phyloP scores from a whole-genome alignment of 2,888 invertebrate species.

The Hermodice carunculata region DNA sequence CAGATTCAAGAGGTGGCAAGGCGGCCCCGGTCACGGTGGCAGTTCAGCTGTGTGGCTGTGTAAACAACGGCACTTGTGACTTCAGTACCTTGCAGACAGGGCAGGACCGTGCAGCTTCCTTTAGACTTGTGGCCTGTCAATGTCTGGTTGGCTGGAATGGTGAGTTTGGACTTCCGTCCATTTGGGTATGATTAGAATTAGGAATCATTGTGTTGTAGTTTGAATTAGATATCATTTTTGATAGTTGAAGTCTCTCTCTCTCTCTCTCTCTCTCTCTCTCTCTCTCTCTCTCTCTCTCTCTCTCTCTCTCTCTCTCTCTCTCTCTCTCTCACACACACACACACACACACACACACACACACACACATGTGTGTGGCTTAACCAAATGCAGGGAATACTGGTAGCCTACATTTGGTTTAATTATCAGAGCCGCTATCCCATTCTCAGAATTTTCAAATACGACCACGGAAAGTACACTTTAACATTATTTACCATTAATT shows the following conservation, averaged over 20 bases:
- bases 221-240: background rate
- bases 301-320: background rate
- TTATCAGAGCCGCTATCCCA: too few species aligned
- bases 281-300: background rate
- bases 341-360: too few species aligned
- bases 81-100: slow-evolving; percentile 1
- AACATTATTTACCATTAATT: background rate
- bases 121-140: slow-evolving; percentile 13
- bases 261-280: background rate
- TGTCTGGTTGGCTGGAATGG: slow-evolving; percentile 19
- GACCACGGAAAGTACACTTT: too few species aligned
- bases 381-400: too few species aligned
- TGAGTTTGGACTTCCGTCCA: background rate
- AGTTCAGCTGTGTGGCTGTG: slow-evolving; percentile 18
- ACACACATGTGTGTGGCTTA: too few species aligned
- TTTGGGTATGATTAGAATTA: background rate
- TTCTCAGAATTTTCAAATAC: too few species aligned
- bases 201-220: background rate
- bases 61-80: slow-evolving; percentile 8
- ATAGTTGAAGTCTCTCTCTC: too few species aligned
- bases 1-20: slow-evolving; percentile 9
- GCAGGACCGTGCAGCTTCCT: background rate
- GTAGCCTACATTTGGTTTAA: too few species aligned
- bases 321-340: too few species aligned
- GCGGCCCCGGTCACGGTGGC: slow-evolving; percentile 9